Percentiles rank a stretch among this genome's conserved stretches.
Conservation (phyloP, 1,140 invertebrate genomes). For the Cylas formicarius region DNA sequence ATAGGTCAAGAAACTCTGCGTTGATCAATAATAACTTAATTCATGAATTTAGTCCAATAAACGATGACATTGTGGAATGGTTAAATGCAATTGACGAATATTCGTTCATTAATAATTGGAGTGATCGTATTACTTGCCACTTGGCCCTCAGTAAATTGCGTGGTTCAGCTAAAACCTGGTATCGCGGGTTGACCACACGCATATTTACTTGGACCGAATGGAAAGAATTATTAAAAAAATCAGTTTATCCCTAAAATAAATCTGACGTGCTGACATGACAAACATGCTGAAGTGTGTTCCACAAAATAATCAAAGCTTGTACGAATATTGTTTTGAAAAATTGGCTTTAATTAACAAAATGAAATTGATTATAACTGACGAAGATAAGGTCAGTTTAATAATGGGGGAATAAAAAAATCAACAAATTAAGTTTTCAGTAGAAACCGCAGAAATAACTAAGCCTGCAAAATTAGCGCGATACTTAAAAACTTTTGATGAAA, state of each 20-base stretch:
- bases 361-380: constrained; percentile 10
- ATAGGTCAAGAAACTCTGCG: no score
- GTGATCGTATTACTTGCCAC: constrained; percentile 9
- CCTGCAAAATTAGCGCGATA: constrained; percentile 13
- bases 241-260: constrained; percentile 13
- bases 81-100: constrained; percentile 15
- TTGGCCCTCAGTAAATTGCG: constrained; percentile 18
- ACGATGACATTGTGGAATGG: constrained; percentile 17
- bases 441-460: constrained; percentile 14
- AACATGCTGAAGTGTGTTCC: constrained; percentile 14
- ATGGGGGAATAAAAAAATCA: constrained; percentile 14
- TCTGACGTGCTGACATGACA: constrained; percentile 8
- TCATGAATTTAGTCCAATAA: constrained; percentile 17
- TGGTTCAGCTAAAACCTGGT: constrained; percentile 19
- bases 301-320: constrained; percentile 7
- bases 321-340: constrained; percentile 13
- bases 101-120: constrained; percentile 15
- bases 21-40: constrained; percentile 17
- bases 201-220: constrained; percentile 18
- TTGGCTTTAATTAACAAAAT: constrained; percentile 12
- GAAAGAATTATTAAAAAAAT: constrained; percentile 4
- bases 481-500: constrained; percentile 18
- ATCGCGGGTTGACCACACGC: constrained; percentile 10
- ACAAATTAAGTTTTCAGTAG: constrained; percentile 21
- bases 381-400: constrained; percentile 22